Evolutionary conservation across 2,113 vertebrate genomes (phyloP), one percentile per base, ranked within the genome.

Genomic region (Gambusia affinis): DNA sequence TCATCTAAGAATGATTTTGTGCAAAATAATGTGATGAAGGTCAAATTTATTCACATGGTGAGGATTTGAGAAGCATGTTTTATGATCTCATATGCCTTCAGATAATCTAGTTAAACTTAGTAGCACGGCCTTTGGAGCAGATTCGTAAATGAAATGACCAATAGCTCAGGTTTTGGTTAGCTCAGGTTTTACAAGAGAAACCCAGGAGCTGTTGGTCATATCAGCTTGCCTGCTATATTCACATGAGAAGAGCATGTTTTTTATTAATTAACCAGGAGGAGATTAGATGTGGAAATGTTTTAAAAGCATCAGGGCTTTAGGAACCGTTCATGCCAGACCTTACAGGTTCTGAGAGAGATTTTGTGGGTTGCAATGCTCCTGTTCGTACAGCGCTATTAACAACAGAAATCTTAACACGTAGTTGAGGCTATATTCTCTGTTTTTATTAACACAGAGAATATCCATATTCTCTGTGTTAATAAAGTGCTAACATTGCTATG

Each of bases 131-230:
- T 47, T 62, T 12, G 10, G 17, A 27, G 8, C 27, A 57, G 33
- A 76, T 19, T 64, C 33, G 27, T 64, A 77, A 76, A 28, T 62
- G 15, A 73, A 37, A n/a, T 42, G 15, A 70, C 33, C n/a, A 51
- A 73, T n/a, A n/a, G n/a, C n/a, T n/a, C n/a, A n/a, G n/a, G n/a
- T n/a, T n/a, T n/a, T n/a, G 35, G 44, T 51, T 30, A 78, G 67
- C 67, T 84, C 66, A 70, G 35, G 65, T 88, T 88, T 84, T 82
- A 76, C 28, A 64, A 67, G 67, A 29, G 67, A 81, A 87, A 60
- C 37, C 69, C 17, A 79, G 75, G 70, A 68, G 31, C 35, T 19
- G 68, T 68, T 61, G 31, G 27, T 78, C 37, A 14, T 0, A n/a
- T 72, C 39, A 27, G 65, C 60, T 69, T 44, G 71, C 64, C 75